These are phyloP conservation scores for Nettapus auritus DNA, from an alignment of 2,113 vertebrate genomes.

Conservation along the genomic window DNA sequence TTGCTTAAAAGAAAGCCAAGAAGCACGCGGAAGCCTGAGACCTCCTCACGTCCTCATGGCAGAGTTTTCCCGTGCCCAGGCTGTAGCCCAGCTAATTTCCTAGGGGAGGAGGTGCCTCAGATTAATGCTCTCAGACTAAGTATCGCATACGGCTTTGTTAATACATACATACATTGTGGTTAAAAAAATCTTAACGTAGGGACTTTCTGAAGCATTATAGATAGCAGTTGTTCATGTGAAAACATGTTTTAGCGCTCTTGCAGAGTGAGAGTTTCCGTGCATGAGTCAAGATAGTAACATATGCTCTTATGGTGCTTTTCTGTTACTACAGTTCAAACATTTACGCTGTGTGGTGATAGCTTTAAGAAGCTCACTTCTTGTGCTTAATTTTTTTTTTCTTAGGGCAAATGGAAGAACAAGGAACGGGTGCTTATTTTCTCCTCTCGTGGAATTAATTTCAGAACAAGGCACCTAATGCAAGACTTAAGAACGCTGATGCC, in stretches of 20 bases:
- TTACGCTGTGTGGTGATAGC: fast-evolving
- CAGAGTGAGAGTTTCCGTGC: fast-evolving
- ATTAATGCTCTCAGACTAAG: too few species aligned
- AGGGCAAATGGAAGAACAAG: slow-evolving; percentile 98
- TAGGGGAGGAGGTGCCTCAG: background rate
- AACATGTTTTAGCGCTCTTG: fast-evolving
- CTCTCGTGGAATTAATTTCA: slow-evolving; percentile 94
- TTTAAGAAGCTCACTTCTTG: background rate
- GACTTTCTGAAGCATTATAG: fast-evolving
- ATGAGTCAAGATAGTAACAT: fast-evolving
- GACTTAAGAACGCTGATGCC: slow-evolving; percentile 95
- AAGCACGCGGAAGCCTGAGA: fast-evolving
- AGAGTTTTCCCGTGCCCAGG: too few species aligned
- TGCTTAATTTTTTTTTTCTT: background rate
- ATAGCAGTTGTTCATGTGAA: fast-evolving
- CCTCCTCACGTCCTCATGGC: fast-evolving
- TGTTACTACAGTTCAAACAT: background rate
- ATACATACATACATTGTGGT: fast-evolving
- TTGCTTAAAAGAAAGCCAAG: fast-evolving
- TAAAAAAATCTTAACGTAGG: background rate
- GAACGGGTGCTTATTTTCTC: slow-evolving; percentile 96
- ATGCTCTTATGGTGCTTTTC: background rate
- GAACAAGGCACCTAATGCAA: slow-evolving; percentile 95
- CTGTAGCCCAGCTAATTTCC: background rate
- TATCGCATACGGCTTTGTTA: fast-evolving